phyloP scores from a whole-genome alignment of 2,888 invertebrate genomes.

The Lycocerus yunnanus region DNA sequence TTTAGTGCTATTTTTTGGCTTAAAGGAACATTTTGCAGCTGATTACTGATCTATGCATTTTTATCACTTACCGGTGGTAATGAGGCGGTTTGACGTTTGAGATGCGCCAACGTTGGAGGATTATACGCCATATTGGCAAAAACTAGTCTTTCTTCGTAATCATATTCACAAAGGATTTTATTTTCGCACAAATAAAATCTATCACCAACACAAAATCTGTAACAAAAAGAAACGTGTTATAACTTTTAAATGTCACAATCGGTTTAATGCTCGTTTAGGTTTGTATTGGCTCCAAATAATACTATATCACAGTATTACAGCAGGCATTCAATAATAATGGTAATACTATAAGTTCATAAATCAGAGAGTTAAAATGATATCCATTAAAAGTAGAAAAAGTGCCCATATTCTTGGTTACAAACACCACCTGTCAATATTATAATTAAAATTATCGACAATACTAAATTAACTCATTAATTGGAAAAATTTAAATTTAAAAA shows the following conservation, averaged over 20 bases:
- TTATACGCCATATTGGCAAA: constrained; percentile 95
- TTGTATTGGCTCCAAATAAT: constrained; percentile 42
- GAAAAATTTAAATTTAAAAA: neutral
- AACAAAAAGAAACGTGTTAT: constrained; percentile 43
- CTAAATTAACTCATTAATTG: neutral
- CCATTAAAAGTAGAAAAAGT: neutral
- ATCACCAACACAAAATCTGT: constrained; percentile 97
- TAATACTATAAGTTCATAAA: constrained; percentile 44
- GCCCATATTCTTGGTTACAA: neutral
- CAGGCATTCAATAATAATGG: constrained; percentile 45
- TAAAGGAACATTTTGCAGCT: neutral
- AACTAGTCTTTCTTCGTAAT: constrained; percentile 93
- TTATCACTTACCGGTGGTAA: constrained; percentile 63
- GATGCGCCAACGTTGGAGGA: constrained; percentile 80
- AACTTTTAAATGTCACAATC: constrained; percentile 2
- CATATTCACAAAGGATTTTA: constrained; percentile 97
- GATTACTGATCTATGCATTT: neutral
- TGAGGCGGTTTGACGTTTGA: constrained; percentile 70
- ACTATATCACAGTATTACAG: constrained; percentile 46
- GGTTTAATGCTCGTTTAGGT: constrained; percentile 28
- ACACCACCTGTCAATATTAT: neutral
- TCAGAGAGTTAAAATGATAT: constrained; percentile 49
- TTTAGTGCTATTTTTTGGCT: neutral
- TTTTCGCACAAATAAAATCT: constrained; percentile 96
- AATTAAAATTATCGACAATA: neutral